Base-by-base conservation (phyloP, 2,113 vertebrate genomes). In the Trematocara unimaculatum region DNA sequence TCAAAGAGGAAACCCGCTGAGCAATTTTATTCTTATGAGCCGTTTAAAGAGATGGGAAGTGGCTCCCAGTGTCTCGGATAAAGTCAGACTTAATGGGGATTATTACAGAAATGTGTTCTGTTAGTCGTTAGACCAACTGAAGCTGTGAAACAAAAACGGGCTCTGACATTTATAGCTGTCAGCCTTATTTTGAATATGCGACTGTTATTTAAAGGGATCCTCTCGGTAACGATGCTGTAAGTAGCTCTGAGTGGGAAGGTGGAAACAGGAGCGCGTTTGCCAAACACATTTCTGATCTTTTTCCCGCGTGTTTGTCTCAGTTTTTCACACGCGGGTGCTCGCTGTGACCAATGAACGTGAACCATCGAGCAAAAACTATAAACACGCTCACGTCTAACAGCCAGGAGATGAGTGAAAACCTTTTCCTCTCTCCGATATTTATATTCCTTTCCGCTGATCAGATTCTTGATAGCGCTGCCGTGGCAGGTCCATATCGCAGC, bases 231-330 rank as follows among this genome's bases (percentile, higher is more conserved):
- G 53, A 51, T 26, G 72, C 82, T 70, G 15, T 51, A 26, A 81
- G 70, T 64, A 47, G 47, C 35, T 1, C 55, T 80, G 88, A 83
- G 91, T 91, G 88, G 88, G 92, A 90, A 83, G 84, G 31, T 26
- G 67, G 62, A 81, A 80, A 84, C 9, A 12, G 42, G 58, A 49
- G 26, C 51, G 47, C 5, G 4, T 29, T 78, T 82, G 87, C 90
- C 90, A 93, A 90, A 89, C 81, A 87, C 83, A 88, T 90, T 84
- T 90, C 58, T 92, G 90, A 92, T 92, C 84, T 82, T 87, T 67
- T 81, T 84, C 86, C 90, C 11, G 70, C 74, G 23, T 91, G 92
- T 92, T 93, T 92, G 86, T 84, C 42, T 88, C 84, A 78, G 77
- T 86, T 92, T 86, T 88, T 90, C 94, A 91, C 89, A 89, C 84